Percentiles rank a stretch among this genome's conserved stretches.
Conservation (phyloP, 1,140 invertebrate species). For the Sitodiplosis mosellana region DNA sequence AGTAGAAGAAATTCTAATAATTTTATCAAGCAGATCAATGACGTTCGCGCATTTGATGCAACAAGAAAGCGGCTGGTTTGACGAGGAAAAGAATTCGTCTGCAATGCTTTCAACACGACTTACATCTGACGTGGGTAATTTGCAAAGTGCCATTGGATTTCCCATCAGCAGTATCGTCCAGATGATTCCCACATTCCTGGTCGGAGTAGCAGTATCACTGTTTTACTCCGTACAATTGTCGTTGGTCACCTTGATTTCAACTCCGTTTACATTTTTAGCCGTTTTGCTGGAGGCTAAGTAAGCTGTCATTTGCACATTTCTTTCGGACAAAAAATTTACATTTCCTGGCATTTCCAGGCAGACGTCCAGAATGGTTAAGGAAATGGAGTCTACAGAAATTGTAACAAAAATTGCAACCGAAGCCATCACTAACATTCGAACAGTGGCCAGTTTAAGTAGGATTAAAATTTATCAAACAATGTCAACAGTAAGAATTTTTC, state of each 20-base stretch:
- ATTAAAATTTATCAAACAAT: conserved; percentile 10
- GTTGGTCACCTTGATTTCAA: conserved; percentile 50
- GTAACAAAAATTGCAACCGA: conserved; percentile 54
- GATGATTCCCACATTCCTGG: conserved; percentile 47
- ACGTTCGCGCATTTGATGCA: conserved; percentile 42
- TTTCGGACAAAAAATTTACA: no score
- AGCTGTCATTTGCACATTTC: no score
- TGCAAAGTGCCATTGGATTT: conserved; percentile 66
- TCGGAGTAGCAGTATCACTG: conserved; percentile 52
- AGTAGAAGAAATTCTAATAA: no score
- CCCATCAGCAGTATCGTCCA: conserved; percentile 62
- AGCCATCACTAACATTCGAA: conserved; percentile 57
- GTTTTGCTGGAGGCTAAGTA: conserved; percentile 50
- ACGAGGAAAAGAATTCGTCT: conserved; percentile 53
- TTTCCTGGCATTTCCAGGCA: conserved; percentile 11
- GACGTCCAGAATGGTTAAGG: conserved; percentile 42
- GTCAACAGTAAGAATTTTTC: not conserved
- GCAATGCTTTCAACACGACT: conserved; percentile 60
- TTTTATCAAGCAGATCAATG: no score
- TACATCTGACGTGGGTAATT: conserved; percentile 57
- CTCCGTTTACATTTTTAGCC: conserved; percentile 55
- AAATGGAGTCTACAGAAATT: conserved; percentile 42
- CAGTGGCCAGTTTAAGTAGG: conserved; percentile 50
- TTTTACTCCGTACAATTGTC: conserved; percentile 66
- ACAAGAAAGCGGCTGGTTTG: conserved; percentile 70